Percentiles rank a stretch among this genome's conserved stretches.
Conservation (phyloP, 2,888 invertebrate species). For the Heteropelma amictum region DNA sequence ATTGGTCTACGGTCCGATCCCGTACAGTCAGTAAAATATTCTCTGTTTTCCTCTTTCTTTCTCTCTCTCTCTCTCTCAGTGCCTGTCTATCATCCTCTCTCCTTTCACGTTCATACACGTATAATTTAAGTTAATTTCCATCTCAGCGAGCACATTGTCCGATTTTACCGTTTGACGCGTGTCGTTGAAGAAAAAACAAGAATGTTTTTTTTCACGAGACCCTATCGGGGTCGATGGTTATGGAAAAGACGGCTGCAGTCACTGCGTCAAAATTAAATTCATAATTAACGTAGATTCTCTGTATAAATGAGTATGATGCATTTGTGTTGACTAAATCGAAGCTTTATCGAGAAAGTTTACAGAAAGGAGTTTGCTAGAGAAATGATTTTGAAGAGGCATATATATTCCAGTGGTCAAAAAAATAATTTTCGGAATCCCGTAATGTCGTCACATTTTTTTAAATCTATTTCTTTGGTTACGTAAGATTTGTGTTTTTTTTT, state of each 20-base stretch:
- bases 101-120: constrained; percentile 15
- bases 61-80: constrained; percentile 12
- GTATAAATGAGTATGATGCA: no score
- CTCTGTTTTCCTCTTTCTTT: constrained; percentile 18
- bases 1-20: constrained; percentile 86
- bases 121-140: constrained; percentile 35
- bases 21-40: constrained; percentile 85
- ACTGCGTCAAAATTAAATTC: no score
- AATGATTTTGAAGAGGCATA: no score
- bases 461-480: no score
- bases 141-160: constrained; percentile 27
- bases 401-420: no score
- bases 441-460: no score
- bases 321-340: no score
- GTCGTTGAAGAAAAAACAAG: constrained; percentile 9
- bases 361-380: no score
- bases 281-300: no score
- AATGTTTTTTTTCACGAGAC: constrained; percentile 6
- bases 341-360: no score
- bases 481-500: no score
- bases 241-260: constrained; percentile 12
- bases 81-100: not conserved
- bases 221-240: constrained; percentile 32
- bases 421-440: no score
- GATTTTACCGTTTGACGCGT: constrained; percentile 44